Base-by-base conservation (phyloP, 23 tunicate genomes). In the Ascidia mentula region DNA sequence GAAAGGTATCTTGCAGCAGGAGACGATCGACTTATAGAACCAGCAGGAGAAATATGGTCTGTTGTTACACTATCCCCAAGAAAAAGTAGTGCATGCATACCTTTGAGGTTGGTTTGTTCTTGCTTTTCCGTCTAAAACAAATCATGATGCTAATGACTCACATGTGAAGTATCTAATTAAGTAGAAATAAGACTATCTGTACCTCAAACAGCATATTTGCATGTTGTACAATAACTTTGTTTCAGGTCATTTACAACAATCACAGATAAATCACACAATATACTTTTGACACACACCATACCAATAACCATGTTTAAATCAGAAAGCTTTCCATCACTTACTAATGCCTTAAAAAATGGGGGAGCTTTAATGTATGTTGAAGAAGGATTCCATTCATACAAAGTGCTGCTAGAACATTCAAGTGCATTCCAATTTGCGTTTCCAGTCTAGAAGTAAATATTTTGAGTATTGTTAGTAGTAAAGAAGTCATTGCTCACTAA, bases 51-150 rank as follows among this genome's bases (percentile, higher is more conserved):
- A 9, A 95, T 95, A 45, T 95, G 96, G 70, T 90, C 99, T 0
- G 99, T 95, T 12, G 99, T 95, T n/a, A 95, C 96, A 59, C 96
- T 85, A 73, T 95, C 99, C 6, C 99, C 99, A 1, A 95, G 86
- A 45, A 80, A 89, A 12, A 95, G 84, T 24, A 89, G 72, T 36
- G 86, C 87, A 59, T 89, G 78, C 18, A 95, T 95, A 45, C 82
- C 86, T 2, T 6, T 9, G 4, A 53, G 24, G 22, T 26, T 20
- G 2, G 22, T 26, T 9, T 53, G 22, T 53, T 53, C 65, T 9
- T 53, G 65, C 65, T 53, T 53, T 53, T 53, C 12, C 22, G 24
- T 9, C 65, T 53, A 9, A 28, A 53, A 53, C 7, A 6, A 53
- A n/a, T n/a, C n/a, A n/a, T n/a, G n/a, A n/a, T n/a, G n/a, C n/a